Base-by-base conservation (phyloP, 2,797 vertebrate genomes). In the Phrynocephalus vlangalii region DNA sequence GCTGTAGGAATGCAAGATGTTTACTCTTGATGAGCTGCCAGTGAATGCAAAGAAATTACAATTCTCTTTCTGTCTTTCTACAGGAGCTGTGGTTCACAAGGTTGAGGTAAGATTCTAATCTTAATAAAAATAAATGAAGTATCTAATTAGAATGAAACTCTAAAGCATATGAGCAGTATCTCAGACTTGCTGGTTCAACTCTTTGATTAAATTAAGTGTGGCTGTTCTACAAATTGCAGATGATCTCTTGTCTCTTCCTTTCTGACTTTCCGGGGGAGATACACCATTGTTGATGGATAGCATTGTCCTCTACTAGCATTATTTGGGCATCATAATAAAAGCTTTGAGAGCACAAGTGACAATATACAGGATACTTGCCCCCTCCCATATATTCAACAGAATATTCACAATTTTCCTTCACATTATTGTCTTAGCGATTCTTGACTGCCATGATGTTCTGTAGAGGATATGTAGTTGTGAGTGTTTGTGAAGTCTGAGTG, bases 61-160 rank as follows among this genome's bases (percentile, higher is more conserved):
- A 77, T 86, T 0, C 71, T 93, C 82, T 75, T 60, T 91, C 67
- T 81, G 3, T 90, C 38, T 87, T 20, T 90, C 60, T 87, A 92
- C 91, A 95, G 95, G 93, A 91, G 48, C 68, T 91, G 91, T 89
- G 92, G 88, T 93, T 93, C 83, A 91, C 84, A 67, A 94, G 89
- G 91, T 92, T 95, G 94, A 95, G 95, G 95, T 95, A 95, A 86
- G 93, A 95, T 87, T 73, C 5, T 28, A 1, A 80, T 87, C 87
- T 89, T 82, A 15, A 87, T 93, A 68, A 44, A 56, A 2, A 2
- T 79, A 80, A 87, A 86, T 30, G 56, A 86, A 50, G 5, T 79
- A 18, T 75, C 50, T 80, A 60, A 84, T 71, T 82, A 77, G 78
- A 82, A 71, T 15, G 56, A 71, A 87, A 78, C 28, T 18, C 2